Conservation (phyloP, 2,888 invertebrate genomes). For the Tholera decimalis region DNA sequence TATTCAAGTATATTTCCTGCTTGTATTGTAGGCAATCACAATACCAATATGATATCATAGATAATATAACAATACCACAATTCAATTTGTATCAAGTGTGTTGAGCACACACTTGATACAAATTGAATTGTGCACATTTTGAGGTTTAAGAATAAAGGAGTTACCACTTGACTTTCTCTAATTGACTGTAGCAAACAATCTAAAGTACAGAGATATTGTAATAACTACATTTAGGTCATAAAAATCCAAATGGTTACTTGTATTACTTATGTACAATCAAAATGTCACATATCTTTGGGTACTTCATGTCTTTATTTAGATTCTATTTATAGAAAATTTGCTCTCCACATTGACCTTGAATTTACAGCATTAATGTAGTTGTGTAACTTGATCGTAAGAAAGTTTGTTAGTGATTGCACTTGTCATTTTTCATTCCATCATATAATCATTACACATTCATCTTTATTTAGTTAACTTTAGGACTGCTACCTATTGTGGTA, state of each 20-base stretch:
- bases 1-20: slow-evolving; percentile 11
- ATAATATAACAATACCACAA: slow-evolving; percentile 32
- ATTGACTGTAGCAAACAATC: slow-evolving; percentile 8
- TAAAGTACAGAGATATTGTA: slow-evolving; percentile 13
- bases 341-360: background rate
- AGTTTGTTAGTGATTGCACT: slow-evolving; percentile 34
- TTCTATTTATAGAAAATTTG: slow-evolving; percentile 8
- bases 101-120: no score
- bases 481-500: slow-evolving; percentile 4
- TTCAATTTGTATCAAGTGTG: slow-evolving; percentile 30
- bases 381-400: slow-evolving; percentile 3
- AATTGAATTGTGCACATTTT: no score
- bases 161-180: slow-evolving; percentile 22
- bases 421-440: slow-evolving; percentile 24
- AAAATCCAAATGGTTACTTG: slow-evolving; percentile 20
- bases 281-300: slow-evolving; percentile 5
- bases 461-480: background rate
- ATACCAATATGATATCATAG: slow-evolving; percentile 31
- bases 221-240: slow-evolving; percentile 6
- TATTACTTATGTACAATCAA: slow-evolving; percentile 11
- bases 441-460: slow-evolving; percentile 22
- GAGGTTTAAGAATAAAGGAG: slow-evolving; percentile 10
- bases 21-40: slow-evolving; percentile 35
- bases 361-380: slow-evolving; percentile 3
- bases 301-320: slow-evolving; percentile 1